Conservation (phyloP, 2,797 vertebrate species). For the Coendou prehensilis region DNA sequence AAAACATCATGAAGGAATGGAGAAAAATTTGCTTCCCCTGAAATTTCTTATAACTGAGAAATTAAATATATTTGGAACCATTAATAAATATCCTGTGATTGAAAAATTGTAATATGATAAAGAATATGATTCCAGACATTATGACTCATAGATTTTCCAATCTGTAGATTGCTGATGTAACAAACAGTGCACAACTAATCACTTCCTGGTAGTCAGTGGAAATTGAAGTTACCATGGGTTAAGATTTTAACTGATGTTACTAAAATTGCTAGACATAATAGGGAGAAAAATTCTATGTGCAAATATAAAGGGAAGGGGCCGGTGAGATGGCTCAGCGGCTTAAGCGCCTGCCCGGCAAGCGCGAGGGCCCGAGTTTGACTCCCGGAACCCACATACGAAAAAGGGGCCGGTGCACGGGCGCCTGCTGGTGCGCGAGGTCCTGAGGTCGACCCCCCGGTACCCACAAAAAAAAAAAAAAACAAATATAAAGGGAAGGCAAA, state of each 20-base stretch:
- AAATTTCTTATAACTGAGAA: not conserved
- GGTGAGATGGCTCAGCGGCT: no score
- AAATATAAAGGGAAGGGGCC: not conserved
- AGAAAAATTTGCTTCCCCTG: not conserved
- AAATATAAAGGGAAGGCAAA: not conserved
- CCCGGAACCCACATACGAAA: no score
- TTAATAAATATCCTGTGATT: not conserved
- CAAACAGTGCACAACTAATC: not conserved
- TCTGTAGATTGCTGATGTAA: not conserved
- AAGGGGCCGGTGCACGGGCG: no score
- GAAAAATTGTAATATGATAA: not conserved
- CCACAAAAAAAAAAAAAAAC: no score
- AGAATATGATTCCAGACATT: not conserved
- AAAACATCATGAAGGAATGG: not conserved
- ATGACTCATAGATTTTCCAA: not conserved
- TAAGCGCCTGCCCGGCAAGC: no score
- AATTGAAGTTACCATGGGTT: not conserved
- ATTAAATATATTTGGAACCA: not conserved
- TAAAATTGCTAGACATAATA: not conserved
- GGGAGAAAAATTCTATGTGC: not conserved
- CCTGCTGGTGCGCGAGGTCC: no score
- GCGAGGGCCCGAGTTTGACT: no score
- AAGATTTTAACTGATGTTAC: not conserved
- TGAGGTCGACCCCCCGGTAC: no score
- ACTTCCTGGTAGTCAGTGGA: not conserved